Percentiles rank a stretch among this genome's conserved stretches.
Evolutionary conservation across 2,888 invertebrate genomes (phyloP).

Genomic region (Aquatica leii): DNA sequence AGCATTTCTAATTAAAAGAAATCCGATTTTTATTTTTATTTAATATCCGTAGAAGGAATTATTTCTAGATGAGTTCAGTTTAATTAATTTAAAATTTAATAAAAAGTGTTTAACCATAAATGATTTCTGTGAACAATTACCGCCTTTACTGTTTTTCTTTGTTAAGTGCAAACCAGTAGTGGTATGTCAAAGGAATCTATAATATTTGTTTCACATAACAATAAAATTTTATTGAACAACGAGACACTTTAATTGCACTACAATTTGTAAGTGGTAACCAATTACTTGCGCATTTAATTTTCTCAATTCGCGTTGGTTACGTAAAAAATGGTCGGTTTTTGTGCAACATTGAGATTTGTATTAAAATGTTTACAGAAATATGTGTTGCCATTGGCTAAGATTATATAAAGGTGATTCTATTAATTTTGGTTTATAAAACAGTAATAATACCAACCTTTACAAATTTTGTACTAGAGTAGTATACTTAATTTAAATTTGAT

Average conservation of each 20-base stretch:
- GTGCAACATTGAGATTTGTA: no score
- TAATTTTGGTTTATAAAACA: no score
- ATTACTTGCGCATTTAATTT: no score
- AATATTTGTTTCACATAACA: conserved; percentile 9
- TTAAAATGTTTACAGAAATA: no score
- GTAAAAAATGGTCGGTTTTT: no score
- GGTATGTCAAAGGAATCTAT: conserved; percentile 1
- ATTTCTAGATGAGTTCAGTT: conserved; percentile 18
- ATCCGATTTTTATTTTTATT: conserved; percentile 25
- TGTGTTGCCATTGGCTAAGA: no score
- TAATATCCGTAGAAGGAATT: conserved; percentile 23
- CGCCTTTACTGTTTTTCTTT: not conserved
- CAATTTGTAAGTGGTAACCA: conserved; percentile 21
- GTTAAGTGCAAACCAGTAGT: not conserved
- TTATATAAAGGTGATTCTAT: no score
- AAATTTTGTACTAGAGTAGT: no score
- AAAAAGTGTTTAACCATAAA: conserved; percentile 10
- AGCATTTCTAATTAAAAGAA: conserved; percentile 23
- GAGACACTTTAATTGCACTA: conserved; percentile 16
- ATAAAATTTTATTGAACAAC: conserved; percentile 11
- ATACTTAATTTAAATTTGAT: no score
- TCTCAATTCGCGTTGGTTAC: no score
- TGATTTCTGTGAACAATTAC: conserved; percentile 15
- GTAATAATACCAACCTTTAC: no score
- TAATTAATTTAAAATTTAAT: conserved; percentile 26